Evolutionary conservation across 2,888 invertebrate genomes (phyloP).

Genomic region (Archaeoteleia sp.): DNA sequence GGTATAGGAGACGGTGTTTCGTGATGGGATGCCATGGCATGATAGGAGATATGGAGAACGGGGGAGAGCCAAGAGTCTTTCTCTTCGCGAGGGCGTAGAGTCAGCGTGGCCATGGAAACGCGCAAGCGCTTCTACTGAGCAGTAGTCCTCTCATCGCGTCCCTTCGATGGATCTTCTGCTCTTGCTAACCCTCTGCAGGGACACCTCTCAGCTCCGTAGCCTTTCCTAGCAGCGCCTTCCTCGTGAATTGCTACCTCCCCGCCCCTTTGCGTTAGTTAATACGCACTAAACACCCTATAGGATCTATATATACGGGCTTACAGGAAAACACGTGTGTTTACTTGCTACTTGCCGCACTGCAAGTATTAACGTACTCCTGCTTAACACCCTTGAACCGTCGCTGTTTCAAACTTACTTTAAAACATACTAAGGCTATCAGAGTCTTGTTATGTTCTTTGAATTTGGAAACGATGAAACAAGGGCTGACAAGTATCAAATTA

Average conservation of each 20-base stretch:
- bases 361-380: slow-evolving; percentile 42
- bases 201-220: slow-evolving; percentile 51
- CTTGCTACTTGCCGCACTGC: slow-evolving; percentile 61
- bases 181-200: slow-evolving; percentile 29
- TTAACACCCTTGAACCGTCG: slow-evolving; percentile 44
- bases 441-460: slow-evolving; percentile 44
- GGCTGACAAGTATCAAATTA: neutral
- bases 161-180: slow-evolving; percentile 62
- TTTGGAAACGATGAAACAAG: slow-evolving; percentile 8
- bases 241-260: slow-evolving; percentile 62
- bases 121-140: slow-evolving; percentile 66
- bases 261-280: slow-evolving; percentile 64
- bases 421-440: slow-evolving; percentile 41
- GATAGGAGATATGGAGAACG: slow-evolving; percentile 50
- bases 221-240: slow-evolving; percentile 12
- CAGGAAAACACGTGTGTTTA: slow-evolving; percentile 66
- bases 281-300: slow-evolving; percentile 73
- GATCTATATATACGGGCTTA: slow-evolving; percentile 61
- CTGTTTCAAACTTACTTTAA: slow-evolving; percentile 49
- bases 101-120: slow-evolving; percentile 73
- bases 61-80: slow-evolving; percentile 43
- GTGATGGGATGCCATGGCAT: slow-evolving; percentile 59
- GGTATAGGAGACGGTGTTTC: slow-evolving; percentile 57
- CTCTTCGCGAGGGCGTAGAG: slow-evolving; percentile 69
- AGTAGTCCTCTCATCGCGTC: slow-evolving; percentile 63